These are phyloP conservation scores for Agriopis aurantiaria DNA, from an alignment of 2,888 invertebrate genomes.

Conservation along the genomic window DNA sequence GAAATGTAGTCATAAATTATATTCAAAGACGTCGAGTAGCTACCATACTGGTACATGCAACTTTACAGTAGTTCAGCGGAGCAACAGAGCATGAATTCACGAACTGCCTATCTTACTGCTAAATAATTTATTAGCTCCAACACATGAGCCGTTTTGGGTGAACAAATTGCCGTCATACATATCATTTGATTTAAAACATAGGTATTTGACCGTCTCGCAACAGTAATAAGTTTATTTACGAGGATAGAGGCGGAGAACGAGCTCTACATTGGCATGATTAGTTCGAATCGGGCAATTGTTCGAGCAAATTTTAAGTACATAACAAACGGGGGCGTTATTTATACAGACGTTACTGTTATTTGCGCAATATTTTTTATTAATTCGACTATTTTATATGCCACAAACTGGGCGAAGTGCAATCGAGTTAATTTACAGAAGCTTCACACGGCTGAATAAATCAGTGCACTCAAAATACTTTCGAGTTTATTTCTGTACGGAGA, in stretches of 20 bases:
- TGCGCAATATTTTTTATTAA: slow-evolving; percentile 63
- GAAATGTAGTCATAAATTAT: slow-evolving; percentile 56
- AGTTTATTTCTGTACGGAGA: slow-evolving; percentile 59
- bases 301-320: slow-evolving; percentile 60
- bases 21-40: slow-evolving; percentile 34
- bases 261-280: slow-evolving; percentile 69
- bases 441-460: slow-evolving; percentile 62
- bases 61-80: slow-evolving; percentile 64
- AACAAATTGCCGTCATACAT: slow-evolving; percentile 69
- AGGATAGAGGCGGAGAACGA: slow-evolving; percentile 59
- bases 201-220: slow-evolving; percentile 77
- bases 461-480: slow-evolving; percentile 63
- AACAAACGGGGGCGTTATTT: slow-evolving; percentile 65
- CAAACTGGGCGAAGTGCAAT: slow-evolving; percentile 59
- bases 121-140: slow-evolving; percentile 75
- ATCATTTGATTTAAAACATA: slow-evolving; percentile 75
- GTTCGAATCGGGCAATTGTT: slow-evolving; percentile 65
- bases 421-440: slow-evolving; percentile 61
- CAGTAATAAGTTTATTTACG: slow-evolving; percentile 74
- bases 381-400: slow-evolving; percentile 59
- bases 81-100: slow-evolving; percentile 64
- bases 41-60: slow-evolving; percentile 51
- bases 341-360: slow-evolving; percentile 56
- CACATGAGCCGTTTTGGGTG: slow-evolving; percentile 68
- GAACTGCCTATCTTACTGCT: slow-evolving; percentile 55